phyloP scores from a whole-genome alignment of 2,113 vertebrate species.

The Carassius gibelio region DNA sequence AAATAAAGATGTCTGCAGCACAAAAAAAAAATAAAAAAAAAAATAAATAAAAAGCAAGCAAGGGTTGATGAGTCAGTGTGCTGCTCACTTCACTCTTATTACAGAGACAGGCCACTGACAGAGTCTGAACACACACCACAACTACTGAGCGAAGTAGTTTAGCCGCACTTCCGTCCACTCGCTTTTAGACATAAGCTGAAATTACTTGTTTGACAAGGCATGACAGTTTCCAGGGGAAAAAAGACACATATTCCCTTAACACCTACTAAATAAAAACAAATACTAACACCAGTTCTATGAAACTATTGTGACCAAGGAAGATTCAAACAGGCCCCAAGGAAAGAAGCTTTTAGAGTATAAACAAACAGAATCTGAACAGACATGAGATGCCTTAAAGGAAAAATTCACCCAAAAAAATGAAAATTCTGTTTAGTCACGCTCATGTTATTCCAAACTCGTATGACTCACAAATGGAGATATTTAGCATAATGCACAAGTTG shows the following conservation, averaged over 20 bases:
- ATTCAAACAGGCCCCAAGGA: constrained; percentile 42
- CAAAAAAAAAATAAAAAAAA: constrained; percentile 13
- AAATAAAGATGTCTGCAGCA: constrained; percentile 45
- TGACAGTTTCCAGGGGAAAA: constrained; percentile 9
- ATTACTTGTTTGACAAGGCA: not conserved
- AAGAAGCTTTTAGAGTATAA: constrained; percentile 18
- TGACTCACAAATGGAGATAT: constrained; percentile 5
- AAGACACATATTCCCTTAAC: constrained; percentile 1
- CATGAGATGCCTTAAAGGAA: constrained; percentile 35
- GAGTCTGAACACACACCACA: constrained; percentile 36
- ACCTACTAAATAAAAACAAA: constrained; percentile 32
- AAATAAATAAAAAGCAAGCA: constrained; percentile 31
- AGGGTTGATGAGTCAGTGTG: constrained; percentile 53
- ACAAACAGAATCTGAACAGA: constrained; percentile 40
- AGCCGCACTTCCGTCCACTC: constrained; percentile 14
- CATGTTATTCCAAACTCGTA: not conserved
- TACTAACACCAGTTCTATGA: not conserved
- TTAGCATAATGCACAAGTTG: not conserved
- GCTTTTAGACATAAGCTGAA: not conserved
- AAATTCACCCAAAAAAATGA: not conserved
- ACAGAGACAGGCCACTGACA: constrained; percentile 49
- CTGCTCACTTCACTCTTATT: constrained; percentile 54
- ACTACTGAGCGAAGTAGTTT: constrained; percentile 13
- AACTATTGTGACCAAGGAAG: not conserved
- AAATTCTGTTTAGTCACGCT: not conserved